These are phyloP conservation scores for Poeciliopsis presidionis DNA, from an alignment of 2,797 vertebrate genomes.

Conservation along the genomic window DNA sequence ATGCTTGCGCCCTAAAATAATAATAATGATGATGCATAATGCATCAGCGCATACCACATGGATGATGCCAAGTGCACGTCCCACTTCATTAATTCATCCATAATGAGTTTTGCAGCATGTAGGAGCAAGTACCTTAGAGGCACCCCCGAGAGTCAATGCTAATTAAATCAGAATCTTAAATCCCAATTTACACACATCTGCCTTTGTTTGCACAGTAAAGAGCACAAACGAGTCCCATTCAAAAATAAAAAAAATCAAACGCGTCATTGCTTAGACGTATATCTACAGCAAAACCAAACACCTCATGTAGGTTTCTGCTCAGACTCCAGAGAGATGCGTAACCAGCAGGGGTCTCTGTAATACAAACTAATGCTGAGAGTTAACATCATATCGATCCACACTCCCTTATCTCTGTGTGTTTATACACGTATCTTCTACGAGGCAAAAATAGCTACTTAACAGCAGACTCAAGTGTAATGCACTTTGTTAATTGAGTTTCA, in stretches of 20 bases:
- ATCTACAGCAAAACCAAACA: conserved; percentile 14
- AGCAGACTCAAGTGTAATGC: conserved; percentile 44
- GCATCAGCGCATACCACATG: conserved; percentile 71
- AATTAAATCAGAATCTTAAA: conserved; percentile 80
- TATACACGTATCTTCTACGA: conserved; percentile 2
- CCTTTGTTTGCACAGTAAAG: conserved; percentile 72
- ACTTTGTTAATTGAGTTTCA: conserved; percentile 53
- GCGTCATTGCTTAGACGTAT: neutral
- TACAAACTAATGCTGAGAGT: conserved; percentile 53
- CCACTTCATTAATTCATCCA: conserved; percentile 81
- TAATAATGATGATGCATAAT: conserved; percentile 75
- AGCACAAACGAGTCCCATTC: conserved; percentile 34
- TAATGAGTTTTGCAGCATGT: conserved; percentile 79
- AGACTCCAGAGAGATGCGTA: neutral
- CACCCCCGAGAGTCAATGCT: conserved; percentile 71
- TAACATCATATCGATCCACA: conserved; percentile 42
- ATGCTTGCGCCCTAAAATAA: conserved; percentile 64
- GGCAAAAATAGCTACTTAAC: conserved; percentile 46
- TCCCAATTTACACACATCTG: conserved; percentile 71
- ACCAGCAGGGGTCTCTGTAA: conserved; percentile 77
- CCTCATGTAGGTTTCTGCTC: neutral
- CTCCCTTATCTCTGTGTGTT: conserved; percentile 7
- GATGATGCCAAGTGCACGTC: conserved; percentile 74
- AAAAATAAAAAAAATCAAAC: conserved; percentile 19
- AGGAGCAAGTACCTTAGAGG: conserved; percentile 75